Percentiles rank a stretch among this genome's conserved stretches.
phyloP scores from a whole-genome alignment of 2,888 invertebrate genomes.

The Macrosiphum euphorbiae region DNA sequence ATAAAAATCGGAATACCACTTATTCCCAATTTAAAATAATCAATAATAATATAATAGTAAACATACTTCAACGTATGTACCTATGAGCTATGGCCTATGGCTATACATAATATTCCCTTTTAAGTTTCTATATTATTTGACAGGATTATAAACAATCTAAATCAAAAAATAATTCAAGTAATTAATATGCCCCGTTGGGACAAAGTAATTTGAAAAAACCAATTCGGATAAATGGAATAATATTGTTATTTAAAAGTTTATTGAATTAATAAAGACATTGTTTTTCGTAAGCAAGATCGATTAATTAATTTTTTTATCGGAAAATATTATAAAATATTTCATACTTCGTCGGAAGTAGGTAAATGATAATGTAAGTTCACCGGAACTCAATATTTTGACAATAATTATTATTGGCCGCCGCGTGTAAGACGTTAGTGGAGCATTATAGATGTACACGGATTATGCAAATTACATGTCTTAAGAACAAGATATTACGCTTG shows the following conservation, averaged over 20 bases:
- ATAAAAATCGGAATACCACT: neutral
- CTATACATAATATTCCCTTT: neutral
- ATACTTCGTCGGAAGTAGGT: neutral
- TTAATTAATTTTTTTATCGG: neutral
- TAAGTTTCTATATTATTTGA: neutral
- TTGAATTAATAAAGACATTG: neutral
- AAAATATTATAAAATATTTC: neutral
- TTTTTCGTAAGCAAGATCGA: neutral
- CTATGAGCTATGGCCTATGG: no score
- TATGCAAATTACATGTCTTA: conserved; percentile 2
- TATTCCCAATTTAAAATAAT: neutral
- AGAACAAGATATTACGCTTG: neutral
- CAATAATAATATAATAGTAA: neutral
- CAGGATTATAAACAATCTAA: neutral
- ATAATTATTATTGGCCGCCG: neutral
- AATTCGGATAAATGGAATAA: neutral
- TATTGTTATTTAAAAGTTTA: neutral
- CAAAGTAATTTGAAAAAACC: neutral
- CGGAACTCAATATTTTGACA: neutral
- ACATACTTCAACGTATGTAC: neutral
- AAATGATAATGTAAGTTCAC: neutral
- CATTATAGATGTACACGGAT: neutral
- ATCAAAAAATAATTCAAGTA: neutral
- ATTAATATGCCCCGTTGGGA: neutral
- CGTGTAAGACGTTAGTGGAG: neutral